phyloP scores from a whole-genome alignment of 2,888 invertebrate species.

The Mesorhabditis sp. region DNA sequence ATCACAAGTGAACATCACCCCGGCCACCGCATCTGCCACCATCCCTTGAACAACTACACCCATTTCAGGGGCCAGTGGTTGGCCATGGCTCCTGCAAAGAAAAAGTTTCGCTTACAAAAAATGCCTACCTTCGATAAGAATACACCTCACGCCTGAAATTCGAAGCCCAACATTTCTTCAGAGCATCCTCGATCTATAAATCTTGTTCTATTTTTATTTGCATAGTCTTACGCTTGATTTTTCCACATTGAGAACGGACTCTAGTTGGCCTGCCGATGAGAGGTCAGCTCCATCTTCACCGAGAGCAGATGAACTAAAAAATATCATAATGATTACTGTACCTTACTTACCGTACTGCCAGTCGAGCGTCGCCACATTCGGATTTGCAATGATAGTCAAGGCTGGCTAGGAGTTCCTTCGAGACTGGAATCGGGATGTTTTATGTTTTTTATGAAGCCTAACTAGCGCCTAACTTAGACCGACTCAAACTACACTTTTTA shows the following conservation, averaged over 20 bases:
- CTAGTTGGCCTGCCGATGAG: slow-evolving; percentile 81
- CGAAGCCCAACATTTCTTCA: slow-evolving; percentile 78
- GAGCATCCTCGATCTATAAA: slow-evolving; percentile 60
- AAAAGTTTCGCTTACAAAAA: neutral
- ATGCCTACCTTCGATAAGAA: slow-evolving; percentile 71
- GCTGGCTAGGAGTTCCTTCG: too few species aligned
- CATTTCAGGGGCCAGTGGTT: slow-evolving; percentile 70
- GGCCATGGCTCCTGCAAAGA: slow-evolving; percentile 70
- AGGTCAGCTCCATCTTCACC: slow-evolving; percentile 77
- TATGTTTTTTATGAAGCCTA: too few species aligned
- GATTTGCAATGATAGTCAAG: too few species aligned
- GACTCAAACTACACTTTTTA: too few species aligned
- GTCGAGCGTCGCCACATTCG: too few species aligned
- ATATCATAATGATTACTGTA: neutral
- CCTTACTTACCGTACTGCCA: too few species aligned
- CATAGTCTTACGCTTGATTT: slow-evolving; percentile 51
- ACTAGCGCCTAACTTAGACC: too few species aligned
- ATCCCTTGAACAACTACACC: slow-evolving; percentile 78
- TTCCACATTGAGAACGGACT: slow-evolving; percentile 71
- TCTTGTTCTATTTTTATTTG: neutral
- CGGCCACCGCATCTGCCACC: slow-evolving; percentile 68
- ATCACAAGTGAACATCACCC: slow-evolving; percentile 78
- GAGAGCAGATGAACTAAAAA: slow-evolving; percentile 64
- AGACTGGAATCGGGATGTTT: too few species aligned
- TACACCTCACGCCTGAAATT: slow-evolving; percentile 75